Evolutionary conservation across 2,797 vertebrate genomes (phyloP).

Genomic region (Aldrovandia affinis): DNA sequence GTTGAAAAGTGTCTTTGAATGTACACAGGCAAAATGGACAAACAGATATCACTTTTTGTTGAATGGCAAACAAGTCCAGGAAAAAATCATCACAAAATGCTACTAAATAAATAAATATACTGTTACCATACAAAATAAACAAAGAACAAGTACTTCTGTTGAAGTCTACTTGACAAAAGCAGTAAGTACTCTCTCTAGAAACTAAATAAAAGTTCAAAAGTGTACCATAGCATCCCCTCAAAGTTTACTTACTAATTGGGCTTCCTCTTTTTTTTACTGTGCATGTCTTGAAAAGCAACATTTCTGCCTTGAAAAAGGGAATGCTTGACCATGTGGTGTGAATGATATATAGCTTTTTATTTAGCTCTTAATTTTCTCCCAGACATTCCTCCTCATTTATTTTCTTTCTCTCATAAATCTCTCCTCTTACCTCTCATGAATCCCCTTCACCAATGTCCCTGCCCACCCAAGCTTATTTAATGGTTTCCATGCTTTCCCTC

Average conservation of each 20-base stretch:
- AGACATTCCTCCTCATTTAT: not conserved
- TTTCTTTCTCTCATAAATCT: not conserved
- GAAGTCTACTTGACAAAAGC: no score
- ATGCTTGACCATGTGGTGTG: not conserved
- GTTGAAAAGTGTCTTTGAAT: not conserved
- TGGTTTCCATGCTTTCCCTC: not conserved
- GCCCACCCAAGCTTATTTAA: no score
- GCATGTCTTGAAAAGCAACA: not conserved
- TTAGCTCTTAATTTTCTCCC: not conserved
- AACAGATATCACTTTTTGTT: not conserved
- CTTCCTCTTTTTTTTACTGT: not conserved
- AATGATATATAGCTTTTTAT: not conserved
- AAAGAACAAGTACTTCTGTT: no score
- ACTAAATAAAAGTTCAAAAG: no score
- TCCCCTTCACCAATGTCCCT: no score
- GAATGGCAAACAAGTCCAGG: not conserved
- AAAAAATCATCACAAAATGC: not conserved
- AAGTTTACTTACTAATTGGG: not conserved
- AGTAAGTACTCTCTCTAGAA: no score
- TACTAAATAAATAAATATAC: not conserved
- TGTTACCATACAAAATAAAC: not conserved
- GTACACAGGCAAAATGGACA: not conserved
- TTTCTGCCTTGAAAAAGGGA: not conserved
- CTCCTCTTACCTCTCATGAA: no score
- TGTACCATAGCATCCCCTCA: not conserved